Percentiles rank a stretch among this genome's conserved stretches.
phyloP scores from a whole-genome alignment of 2,113 vertebrate species.

The Limanda limanda region DNA sequence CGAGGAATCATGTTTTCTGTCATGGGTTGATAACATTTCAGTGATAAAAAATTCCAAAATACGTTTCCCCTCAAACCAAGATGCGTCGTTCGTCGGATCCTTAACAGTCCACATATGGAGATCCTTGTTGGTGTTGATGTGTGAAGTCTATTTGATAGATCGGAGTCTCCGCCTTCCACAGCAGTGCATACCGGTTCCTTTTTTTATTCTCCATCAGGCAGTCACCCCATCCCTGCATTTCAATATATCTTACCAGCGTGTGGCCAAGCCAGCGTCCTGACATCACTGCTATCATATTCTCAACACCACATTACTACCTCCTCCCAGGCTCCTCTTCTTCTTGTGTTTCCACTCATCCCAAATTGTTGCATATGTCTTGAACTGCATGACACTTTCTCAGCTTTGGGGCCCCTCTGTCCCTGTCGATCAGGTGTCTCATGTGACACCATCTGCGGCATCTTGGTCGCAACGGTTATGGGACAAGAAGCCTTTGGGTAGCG shows the following conservation, averaged over 20 bases:
- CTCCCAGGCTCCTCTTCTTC: slow-evolving; percentile 50
- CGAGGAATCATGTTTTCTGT: slow-evolving; percentile 7
- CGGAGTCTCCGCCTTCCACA: slow-evolving; percentile 13
- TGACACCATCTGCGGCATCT: slow-evolving; percentile 32
- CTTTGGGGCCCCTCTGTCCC: slow-evolving; percentile 31
- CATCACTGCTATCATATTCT: slow-evolving; percentile 68
- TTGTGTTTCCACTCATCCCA: slow-evolving; percentile 54
- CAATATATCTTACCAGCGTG: slow-evolving; percentile 36
- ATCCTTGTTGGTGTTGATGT: neutral
- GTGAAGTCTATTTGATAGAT: neutral
- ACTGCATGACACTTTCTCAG: slow-evolving; percentile 40
- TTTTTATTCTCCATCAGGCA: slow-evolving; percentile 45
- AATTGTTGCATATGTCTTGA: slow-evolving; percentile 48
- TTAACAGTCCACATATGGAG: slow-evolving; percentile 6
- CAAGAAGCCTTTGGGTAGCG: slow-evolving; percentile 24
- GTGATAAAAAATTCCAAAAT: slow-evolving; percentile 1
- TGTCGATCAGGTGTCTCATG: slow-evolving; percentile 57
- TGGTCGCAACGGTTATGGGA: slow-evolving; percentile 2
- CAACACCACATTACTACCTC: slow-evolving; percentile 57
- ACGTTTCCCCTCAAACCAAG: slow-evolving; percentile 4
- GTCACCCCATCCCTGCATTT: slow-evolving; percentile 64
- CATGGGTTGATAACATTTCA: neutral
- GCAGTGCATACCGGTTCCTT: slow-evolving; percentile 24
- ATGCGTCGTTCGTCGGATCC: neutral
- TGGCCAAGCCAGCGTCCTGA: slow-evolving; percentile 48